Percentiles rank a stretch among this genome's conserved stretches.
Evolutionary conservation across 2,113 vertebrate genomes (phyloP).

Genomic region (Odocoileus hemionus): DNA sequence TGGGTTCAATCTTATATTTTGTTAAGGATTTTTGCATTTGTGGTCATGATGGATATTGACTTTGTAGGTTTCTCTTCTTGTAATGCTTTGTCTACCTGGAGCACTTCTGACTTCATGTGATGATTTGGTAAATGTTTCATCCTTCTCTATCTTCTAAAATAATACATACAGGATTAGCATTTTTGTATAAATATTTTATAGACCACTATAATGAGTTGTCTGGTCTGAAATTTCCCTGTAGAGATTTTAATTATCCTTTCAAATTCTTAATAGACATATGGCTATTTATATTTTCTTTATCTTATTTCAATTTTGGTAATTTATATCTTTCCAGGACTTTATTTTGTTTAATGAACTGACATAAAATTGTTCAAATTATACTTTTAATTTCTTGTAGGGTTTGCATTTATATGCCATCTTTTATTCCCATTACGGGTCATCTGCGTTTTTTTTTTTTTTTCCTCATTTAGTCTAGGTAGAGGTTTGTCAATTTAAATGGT

Average conservation of each 20-base stretch:
- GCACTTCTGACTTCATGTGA: rapidly evolving
- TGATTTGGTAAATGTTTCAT: not conserved
- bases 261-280: not conserved
- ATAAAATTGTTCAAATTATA: not conserved
- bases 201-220: not conserved
- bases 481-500: not conserved
- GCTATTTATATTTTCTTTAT: not conserved
- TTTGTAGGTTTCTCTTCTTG: not conserved
- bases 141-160: not conserved
- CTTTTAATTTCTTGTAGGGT: not conserved
- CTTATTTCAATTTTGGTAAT: not conserved
- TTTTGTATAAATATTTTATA: not conserved
- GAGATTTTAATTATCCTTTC: not conserved
- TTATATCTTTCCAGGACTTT: not conserved
- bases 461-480: not conserved
- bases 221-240: not conserved
- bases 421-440: not conserved
- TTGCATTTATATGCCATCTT: not conserved
- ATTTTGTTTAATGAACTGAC: not conserved
- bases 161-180: not conserved
- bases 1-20: not conserved
- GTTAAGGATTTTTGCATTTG: not conserved
- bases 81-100: not conserved
- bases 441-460: not conserved
- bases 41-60: not conserved